phyloP scores from a whole-genome alignment of 2,888 invertebrate species.

The Drosophila paranaensis region DNA sequence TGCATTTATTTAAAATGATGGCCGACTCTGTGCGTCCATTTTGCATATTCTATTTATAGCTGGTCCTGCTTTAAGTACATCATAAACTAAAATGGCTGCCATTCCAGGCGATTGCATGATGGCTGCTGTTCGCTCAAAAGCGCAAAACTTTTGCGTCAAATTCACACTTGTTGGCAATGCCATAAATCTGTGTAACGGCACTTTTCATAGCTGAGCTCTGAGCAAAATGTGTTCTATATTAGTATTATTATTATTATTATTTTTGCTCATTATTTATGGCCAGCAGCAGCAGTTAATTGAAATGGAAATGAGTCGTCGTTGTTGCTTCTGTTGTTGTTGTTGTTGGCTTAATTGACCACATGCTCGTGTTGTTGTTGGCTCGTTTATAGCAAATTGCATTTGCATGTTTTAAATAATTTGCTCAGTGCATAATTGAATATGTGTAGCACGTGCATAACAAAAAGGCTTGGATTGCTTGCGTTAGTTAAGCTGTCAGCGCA shows the following conservation, averaged over 20 bases:
- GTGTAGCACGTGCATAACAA: conserved; percentile 26
- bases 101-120: background rate
- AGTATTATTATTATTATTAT: background rate
- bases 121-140: conserved; percentile 10
- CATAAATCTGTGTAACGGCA: conserved; percentile 42
- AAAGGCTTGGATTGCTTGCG: conserved; percentile 11
- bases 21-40: background rate
- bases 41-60: conserved; percentile 1
- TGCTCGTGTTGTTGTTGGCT: conserved; percentile 39
- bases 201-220: conserved; percentile 35
- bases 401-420: conserved; percentile 31
- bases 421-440: conserved; percentile 32
- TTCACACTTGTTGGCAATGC: conserved; percentile 14
- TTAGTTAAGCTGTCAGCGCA: conserved; percentile 25
- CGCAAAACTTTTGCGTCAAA: conserved; percentile 23
- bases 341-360: conserved; percentile 39
- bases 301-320: conserved; percentile 54
- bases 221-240: conserved; percentile 17
- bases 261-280: conserved; percentile 35
- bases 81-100: background rate
- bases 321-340: conserved; percentile 6
- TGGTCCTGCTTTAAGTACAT: background rate
- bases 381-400: conserved; percentile 44
- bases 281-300: conserved; percentile 57
- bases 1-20: background rate